A percentile compares a stretch with the other conserved stretches of the same genome.
Evolutionary conservation across 2,797 vertebrate genomes (phyloP).

Genomic region (Fratercula arctica): DNA sequence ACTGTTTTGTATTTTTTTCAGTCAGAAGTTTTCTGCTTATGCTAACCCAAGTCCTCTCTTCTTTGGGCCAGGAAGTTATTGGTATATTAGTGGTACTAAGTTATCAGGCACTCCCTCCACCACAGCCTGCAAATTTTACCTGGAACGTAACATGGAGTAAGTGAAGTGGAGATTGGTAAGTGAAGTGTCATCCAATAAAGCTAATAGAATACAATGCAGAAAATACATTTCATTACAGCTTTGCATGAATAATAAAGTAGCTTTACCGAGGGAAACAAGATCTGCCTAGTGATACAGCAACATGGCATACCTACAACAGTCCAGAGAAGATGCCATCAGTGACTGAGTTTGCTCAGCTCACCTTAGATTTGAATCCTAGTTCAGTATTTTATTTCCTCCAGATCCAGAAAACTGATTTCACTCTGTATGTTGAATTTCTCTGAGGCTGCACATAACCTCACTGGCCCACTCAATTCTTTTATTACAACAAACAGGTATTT

Average conservation of each 20-base stretch:
- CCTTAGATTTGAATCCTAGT: neutral
- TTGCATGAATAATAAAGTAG: neutral
- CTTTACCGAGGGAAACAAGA: neutral
- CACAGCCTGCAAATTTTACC: neutral
- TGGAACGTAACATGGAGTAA: neutral
- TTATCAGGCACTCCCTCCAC: neutral
- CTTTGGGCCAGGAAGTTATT: neutral
- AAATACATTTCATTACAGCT: neutral
- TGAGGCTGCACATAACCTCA: neutral
- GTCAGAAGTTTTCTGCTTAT: neutral
- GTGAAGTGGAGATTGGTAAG: neutral
- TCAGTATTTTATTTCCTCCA: conserved; percentile 5
- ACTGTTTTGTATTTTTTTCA: neutral
- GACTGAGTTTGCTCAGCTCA: neutral
- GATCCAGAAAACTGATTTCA: neutral
- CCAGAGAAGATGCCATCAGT: neutral
- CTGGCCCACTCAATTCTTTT: neutral
- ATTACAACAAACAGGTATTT: conserved; percentile 16
- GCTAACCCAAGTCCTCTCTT: neutral
- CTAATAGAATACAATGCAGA: neutral
- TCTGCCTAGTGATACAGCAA: neutral
- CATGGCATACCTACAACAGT: neutral
- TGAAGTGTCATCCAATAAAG: neutral
- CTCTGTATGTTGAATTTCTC: neutral
- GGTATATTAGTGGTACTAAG: neutral